Base-by-base conservation (phyloP, 2,888 invertebrate genomes). In the Troglohyphantes excavatus region DNA sequence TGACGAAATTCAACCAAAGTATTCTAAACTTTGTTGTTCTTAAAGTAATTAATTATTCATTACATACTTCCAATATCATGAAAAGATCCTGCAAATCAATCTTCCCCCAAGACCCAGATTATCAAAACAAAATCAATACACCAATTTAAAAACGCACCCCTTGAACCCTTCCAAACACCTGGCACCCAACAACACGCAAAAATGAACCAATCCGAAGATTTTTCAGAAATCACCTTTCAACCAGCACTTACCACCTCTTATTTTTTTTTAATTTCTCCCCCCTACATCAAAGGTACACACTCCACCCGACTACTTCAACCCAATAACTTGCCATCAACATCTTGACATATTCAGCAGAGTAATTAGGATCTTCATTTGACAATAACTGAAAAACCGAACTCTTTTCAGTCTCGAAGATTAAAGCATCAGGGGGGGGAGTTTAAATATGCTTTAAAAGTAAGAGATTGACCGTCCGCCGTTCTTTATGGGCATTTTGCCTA, bases 351-450 rank as follows among this genome's bases (percentile, higher is more conserved):
- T 81, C 43, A 21, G 23, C 27, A 29, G 23, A 73, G 63, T 83
- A 73, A 83, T 83, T 83, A 83, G 73, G 73, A 43, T 13, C 73
- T 65, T 65, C 73, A 83, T 73, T 73, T n/a, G 73, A 63, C 83
- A 83, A 73, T 65, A 63, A 65, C 46, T 83, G 27, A 83, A 73
- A 65, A 65, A 73, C 72, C 39, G 13, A 63, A 61, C 26, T 26
- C 67, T 39, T 21, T 11, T 29, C 26, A 21, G 6, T 7, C 7
- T 23, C 13, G 19, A 46, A 82, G 70, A 82, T 70, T 82, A 70
- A 59, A 70, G 19, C 27, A 46, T 67, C 67, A 67, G 33, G 26
- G n/a, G 13, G 11, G 11, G 23, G 39, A 53, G 5, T 53, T 53
- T 9, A 11, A 53, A 23, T 21, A 46, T 13, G 11, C n/a, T 39